Base-by-base conservation (phyloP, 2,797 vertebrate species). In the Sebastolobus alascanus region DNA sequence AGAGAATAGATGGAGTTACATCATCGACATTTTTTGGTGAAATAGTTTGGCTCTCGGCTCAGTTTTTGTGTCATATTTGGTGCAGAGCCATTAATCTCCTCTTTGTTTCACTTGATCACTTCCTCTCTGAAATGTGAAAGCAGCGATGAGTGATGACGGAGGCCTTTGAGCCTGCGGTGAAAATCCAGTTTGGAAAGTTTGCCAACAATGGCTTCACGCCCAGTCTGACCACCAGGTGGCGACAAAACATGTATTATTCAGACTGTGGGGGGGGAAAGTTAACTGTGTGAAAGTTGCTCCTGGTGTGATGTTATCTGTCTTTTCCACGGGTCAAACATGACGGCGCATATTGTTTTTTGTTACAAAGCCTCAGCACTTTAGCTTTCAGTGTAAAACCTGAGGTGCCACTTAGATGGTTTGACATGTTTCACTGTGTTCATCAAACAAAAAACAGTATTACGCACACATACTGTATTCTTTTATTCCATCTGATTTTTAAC, bases 221-320 rank as follows among this genome's bases (percentile, higher is more conserved):
- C n/a, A 6, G 10, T 56, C 5, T 75, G 58, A 70, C 90, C 94
- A 91, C 87, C 69, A 74, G 93, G 85, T 91, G 92, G 93, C 83
- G 77, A 74, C 90, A 92, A 79, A 91, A 61, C 66, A 82, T 87
- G 6, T 55, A 63, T 70, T 73, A 89, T 93, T 79, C 75, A 81
- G 46, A 83, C 29, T 29, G 3, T 3, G 1, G 43, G 16, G 25
- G 67, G 18, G 52, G 58, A 81, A 83, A 75, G 79, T 86, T 74
- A 80, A 82, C 60, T 65, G 25, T 72, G 63, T 74, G 27, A 59
- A 79, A 71, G 68, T 67, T 78, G 1, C 18, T 64, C 65, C 55
- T 33, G 68, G 5, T 38, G 38, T 67, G 27, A 27, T 65, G 6
- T 37, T 58, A 68, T 54, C 35, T 70, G 58, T 74, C 52, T 71